Conservation (phyloP, 1,140 invertebrate species). For the Oedothorax gibbosus region DNA sequence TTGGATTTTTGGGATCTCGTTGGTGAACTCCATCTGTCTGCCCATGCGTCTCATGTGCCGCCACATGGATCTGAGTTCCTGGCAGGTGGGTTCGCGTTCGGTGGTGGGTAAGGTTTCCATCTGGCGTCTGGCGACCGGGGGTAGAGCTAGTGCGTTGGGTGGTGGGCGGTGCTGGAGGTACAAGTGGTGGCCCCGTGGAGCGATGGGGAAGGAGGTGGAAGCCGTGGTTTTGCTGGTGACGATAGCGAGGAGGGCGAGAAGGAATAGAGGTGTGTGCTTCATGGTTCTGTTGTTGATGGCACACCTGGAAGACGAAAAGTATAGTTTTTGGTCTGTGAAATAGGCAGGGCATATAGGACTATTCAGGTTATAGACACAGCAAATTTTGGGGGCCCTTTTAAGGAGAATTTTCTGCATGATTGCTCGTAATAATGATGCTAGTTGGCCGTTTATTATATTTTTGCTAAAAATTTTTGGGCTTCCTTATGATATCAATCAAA, state of each 20-base stretch:
- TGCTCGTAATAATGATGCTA: no score
- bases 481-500: no score
- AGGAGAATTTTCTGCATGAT: no score
- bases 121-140: conserved; percentile 41
- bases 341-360: no score
- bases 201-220: conserved; percentile 44
- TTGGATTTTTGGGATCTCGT: conserved; percentile 58
- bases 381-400: no score
- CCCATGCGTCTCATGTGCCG: conserved; percentile 88
- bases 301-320: not conserved
- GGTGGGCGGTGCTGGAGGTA: conserved; percentile 11
- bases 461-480: no score
- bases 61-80: conserved; percentile 90
- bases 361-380: no score
- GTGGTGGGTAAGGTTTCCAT: conserved; percentile 30
- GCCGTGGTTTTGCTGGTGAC: conserved; percentile 8
- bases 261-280: not conserved
- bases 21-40: conserved; percentile 72
- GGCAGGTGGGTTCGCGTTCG: conserved; percentile 80
- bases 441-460: no score
- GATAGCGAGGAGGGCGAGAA: conserved; percentile 2
- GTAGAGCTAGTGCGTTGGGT: conserved; percentile 38
- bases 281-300: conserved; percentile 6
- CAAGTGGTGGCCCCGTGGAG: conserved; percentile 41
- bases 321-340: not conserved